phyloP scores from a whole-genome alignment of 2,797 vertebrate species.

The Brachyrhaphis roseni region DNA sequence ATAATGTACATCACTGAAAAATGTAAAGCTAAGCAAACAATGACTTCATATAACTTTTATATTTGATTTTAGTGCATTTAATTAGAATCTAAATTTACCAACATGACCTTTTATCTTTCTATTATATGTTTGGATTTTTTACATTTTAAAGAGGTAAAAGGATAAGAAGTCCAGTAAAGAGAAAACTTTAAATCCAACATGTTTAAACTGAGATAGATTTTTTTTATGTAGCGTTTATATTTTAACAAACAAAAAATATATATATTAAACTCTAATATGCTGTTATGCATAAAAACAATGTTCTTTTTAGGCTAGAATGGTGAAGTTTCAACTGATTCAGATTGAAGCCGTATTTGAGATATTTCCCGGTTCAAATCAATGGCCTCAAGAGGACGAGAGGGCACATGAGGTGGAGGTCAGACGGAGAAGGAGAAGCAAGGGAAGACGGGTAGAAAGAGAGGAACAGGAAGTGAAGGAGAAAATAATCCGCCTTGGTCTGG shows the following conservation, averaged over 20 bases:
- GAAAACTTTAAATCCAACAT: background rate
- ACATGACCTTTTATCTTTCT: background rate
- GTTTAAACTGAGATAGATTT: background rate
- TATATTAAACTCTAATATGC: background rate
- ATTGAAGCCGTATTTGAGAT: conserved; percentile 28
- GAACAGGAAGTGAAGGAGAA: conserved; percentile 75
- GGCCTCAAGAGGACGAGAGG: conserved; percentile 43
- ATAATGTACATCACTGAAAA: background rate
- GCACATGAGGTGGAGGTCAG: conserved; percentile 24
- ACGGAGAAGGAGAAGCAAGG: conserved; percentile 30
- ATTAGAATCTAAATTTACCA: background rate
- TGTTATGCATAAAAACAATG: background rate
- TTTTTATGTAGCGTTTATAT: background rate
- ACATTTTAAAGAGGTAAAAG: background rate
- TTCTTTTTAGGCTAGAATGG: background rate
- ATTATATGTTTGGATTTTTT: background rate
- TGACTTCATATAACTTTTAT: background rate
- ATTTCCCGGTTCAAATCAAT: conserved; percentile 39
- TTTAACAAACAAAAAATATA: background rate
- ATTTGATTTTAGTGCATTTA: background rate
- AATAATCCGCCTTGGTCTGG: conserved; percentile 73
- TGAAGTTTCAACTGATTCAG: conserved; percentile 3
- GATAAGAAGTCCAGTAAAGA: background rate
- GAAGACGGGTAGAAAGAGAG: conserved; percentile 52
- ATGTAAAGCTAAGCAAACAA: background rate